phyloP scores from a whole-genome alignment of 2,888 invertebrate genomes.

The Gerris lacustris region DNA sequence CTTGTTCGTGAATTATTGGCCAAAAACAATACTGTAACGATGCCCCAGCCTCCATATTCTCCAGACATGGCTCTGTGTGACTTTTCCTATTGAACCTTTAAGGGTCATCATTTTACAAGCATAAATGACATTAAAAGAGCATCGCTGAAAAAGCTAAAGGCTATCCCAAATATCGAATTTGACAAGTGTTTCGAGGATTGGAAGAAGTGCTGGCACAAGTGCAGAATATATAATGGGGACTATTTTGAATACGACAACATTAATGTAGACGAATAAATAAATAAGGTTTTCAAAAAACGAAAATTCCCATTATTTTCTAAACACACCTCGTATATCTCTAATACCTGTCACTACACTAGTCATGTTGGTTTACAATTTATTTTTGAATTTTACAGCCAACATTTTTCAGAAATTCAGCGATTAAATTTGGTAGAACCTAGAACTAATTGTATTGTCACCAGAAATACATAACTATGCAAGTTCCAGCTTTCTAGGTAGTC shows the following conservation, averaged over 20 bases:
- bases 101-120: too few relatives aligned
- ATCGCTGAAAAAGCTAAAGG: background rate
- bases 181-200: background rate
- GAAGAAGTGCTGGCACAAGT: background rate
- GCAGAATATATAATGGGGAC: background rate
- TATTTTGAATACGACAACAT: constrained; percentile 3
- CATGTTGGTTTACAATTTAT: too few relatives aligned
- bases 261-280: constrained; percentile 14
- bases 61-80: background rate
- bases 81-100: background rate
- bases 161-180: background rate
- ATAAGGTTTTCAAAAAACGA: constrained; percentile 10
- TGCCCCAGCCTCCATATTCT: background rate
- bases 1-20: background rate
- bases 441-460: too few relatives aligned
- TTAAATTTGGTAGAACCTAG: too few relatives aligned
- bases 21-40: background rate
- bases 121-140: too few relatives aligned
- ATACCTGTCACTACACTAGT: too few relatives aligned
- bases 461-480: too few relatives aligned
- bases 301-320: constrained; percentile 10
- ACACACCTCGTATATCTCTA: background rate
- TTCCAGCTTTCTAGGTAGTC: too few relatives aligned
- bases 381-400: too few relatives aligned
- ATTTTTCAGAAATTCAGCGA: too few relatives aligned